Evolutionary conservation across 2,113 vertebrate species (phyloP).

Genomic region (Colinus virginianus): DNA sequence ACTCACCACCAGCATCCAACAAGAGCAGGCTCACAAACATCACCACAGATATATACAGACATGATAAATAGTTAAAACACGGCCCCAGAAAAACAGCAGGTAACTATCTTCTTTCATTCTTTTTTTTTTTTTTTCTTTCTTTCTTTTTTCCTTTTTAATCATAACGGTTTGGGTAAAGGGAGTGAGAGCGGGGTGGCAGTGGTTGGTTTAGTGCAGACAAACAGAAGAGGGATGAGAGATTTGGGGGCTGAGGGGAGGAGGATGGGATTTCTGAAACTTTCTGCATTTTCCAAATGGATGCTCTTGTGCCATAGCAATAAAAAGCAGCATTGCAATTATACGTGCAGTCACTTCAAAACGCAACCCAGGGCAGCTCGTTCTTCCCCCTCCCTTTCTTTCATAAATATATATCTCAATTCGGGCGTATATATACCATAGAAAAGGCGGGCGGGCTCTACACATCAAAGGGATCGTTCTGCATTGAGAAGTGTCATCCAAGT

Average conservation of each 20-base stretch:
- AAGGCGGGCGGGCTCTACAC: slow-evolving; percentile 57
- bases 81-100: slow-evolving; percentile 61
- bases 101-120: slow-evolving; percentile 9
- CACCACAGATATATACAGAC: slow-evolving; percentile 75
- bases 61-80: slow-evolving; percentile 76
- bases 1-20: slow-evolving; percentile 68
- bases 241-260: slow-evolving; percentile 1
- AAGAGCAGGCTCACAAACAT: slow-evolving; percentile 69
- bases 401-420: not conserved
- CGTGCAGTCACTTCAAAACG: slow-evolving; percentile 84
- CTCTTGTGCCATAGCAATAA: slow-evolving; percentile 78
- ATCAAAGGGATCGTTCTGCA: slow-evolving; percentile 75
- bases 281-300: slow-evolving; percentile 70
- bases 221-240: slow-evolving; percentile 36
- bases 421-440: slow-evolving; percentile 36
- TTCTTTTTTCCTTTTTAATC: slow-evolving; percentile 32
- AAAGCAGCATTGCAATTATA: slow-evolving; percentile 88
- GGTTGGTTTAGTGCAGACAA: slow-evolving; percentile 64
- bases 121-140: no score
- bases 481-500: slow-evolving; percentile 68
- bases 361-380: slow-evolving; percentile 70
- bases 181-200: not conserved
- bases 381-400: slow-evolving; percentile 60
- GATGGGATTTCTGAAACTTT: slow-evolving; percentile 73
- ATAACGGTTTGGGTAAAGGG: slow-evolving; percentile 46